Evolutionary conservation across 2,113 vertebrate genomes (phyloP).

Genomic region (Anas platyrhynchos): DNA sequence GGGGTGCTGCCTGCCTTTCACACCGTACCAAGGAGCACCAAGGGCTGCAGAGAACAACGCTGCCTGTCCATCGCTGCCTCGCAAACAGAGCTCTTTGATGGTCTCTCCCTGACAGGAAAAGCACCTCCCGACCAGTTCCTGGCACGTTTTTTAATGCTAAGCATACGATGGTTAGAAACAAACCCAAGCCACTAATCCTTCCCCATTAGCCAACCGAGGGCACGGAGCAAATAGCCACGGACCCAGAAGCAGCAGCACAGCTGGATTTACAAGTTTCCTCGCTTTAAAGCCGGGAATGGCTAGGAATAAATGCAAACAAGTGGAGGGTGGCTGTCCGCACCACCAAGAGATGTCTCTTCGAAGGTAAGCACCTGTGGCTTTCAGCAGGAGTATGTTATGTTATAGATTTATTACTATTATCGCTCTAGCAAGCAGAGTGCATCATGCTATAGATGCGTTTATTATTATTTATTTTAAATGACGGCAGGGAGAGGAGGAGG

Average conservation of each 20-base stretch:
- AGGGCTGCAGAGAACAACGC: constrained; percentile 3
- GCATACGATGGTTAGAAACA: neutral
- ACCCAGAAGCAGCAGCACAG: fast-evolving
- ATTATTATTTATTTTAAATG: neutral
- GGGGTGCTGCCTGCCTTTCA: neutral
- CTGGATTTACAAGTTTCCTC: neutral
- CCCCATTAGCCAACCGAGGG: neutral
- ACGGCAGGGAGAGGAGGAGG: neutral
- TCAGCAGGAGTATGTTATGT: neutral
- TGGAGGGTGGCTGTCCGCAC: fast-evolving
- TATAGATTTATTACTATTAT: neutral
- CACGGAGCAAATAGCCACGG: neutral
- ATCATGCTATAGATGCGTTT: neutral
- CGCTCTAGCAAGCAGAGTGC: neutral
- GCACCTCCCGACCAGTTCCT: neutral
- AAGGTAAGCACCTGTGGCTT: neutral
- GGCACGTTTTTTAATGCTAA: neutral
- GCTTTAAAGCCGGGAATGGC: neutral
- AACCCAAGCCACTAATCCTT: neutral
- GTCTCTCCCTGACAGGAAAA: neutral
- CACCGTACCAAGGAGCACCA: neutral
- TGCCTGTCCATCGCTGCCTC: neutral
- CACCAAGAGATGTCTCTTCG: neutral
- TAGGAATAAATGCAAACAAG: neutral
- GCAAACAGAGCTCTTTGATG: neutral